Base-by-base conservation (phyloP, 2,797 vertebrate genomes). In the Gephyroberyx darwinii region DNA sequence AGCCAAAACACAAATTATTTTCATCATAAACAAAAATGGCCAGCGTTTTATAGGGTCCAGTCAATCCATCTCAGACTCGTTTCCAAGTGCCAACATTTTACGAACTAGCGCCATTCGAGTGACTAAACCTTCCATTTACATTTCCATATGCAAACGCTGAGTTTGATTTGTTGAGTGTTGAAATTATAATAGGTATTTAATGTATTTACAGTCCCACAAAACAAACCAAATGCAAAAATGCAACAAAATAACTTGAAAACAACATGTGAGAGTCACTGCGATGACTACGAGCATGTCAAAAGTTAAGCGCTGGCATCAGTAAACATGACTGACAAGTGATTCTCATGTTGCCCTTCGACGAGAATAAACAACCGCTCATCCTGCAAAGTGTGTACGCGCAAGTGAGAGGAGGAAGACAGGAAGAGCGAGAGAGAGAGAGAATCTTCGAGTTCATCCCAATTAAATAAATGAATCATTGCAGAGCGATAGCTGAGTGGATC, bases 401-500 rank as follows among this genome's bases (percentile, higher is more conserved):
- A 5, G 39, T 79, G 65, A 37, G 47, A 5, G 39, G 63, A 43
- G 47, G 19, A 8, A 51, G 10, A 56, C 33, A 19, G 69, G 37
- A 50, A 30, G 20, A 35, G 8, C 33, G 12, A 73, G 67, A 17
- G 31, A 26, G 39, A 65, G 61, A 77, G 26, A 33, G 41, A 68
- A 39, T 77, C 45, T 74, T 80, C 22, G 7, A 81, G 67, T 84
- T 86, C 68, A 79, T 83, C 82, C 84, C 82, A 84, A 89, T 92
- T 88, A 90, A 90, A 82, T 70, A 75, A 88, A 85, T 88, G 74
- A 91, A 85, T 91, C 89, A 84, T 69, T 45, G 71, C 65, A 43
- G 41, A 80, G 89, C 65, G 65, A 77, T 69, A 84, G 84, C 56
- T 26, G 81, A 88, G 74, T 69, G 72, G 74, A 87, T 80, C 80